Evolutionary conservation across 2,888 invertebrate species (phyloP), one percentile per base, ranked within the genome.

Genomic region (Cenopis cana): DNA sequence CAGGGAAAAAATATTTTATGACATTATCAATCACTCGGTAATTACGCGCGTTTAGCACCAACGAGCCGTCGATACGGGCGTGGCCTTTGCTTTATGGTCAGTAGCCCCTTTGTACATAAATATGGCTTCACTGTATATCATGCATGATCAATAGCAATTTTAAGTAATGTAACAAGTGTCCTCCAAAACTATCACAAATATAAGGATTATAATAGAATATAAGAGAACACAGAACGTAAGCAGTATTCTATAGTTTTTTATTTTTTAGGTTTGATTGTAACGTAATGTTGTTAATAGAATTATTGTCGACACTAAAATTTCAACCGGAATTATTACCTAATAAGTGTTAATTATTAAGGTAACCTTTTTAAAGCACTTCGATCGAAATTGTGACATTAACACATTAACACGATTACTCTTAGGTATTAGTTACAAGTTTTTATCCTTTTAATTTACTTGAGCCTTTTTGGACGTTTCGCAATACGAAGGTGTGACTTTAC

Each of bases 1-100:
- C 24, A 18, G 33, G 36, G 38, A 66, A 66, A 71, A 71, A 66
- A 66, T 67, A 29, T 18, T 65, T 69, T 65, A 71, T 71, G 61
- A 55, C 71, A 61, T 61, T 61, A 67, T 67, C 55, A 50, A 71
- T 71, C 66, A 67, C 49, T 41, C 36, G 24, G 17, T 67, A 67
- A 71, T 67, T 49, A 56, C 55, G 18, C 14, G 29, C 33, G 38
- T 71, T 71, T 61, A 71, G 55, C 67, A 59, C 66, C 54, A 54
- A n/a, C 18, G 10, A 10, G 57, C 36, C 59, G 70, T 54, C 66
- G 67, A 38, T 18, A 49, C 24, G 29, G 61, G 71, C 71, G 71
- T 71, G 71, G 49, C 71, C 55, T 66, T 54, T 68, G 24, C 29
- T 33, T 60, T 54, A 60, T 60, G 50, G 36, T 54, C 50, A 36